Base-by-base conservation (phyloP, 2,888 invertebrate genomes). In the Ganaspis brasiliensis region DNA sequence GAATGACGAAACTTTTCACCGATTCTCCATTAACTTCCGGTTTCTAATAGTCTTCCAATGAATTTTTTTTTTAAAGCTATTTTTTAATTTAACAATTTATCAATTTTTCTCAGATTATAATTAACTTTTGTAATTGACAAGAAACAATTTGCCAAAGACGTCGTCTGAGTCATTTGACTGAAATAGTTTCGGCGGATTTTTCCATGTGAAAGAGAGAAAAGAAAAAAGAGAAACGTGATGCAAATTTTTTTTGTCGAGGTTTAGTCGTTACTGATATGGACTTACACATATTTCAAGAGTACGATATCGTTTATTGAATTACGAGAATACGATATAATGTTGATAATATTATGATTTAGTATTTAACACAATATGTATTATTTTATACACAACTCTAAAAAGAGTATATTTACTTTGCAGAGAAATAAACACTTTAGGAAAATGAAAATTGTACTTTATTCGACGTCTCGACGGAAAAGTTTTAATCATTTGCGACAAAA, bases 301-400 rank as follows among this genome's bases (percentile, higher is more conserved):
- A 75, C 70, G 72, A 67, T 75, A 74, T 73, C 40, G 45, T 72
- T 74, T 72, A 77, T 73, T 75, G 45, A 63, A 75, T 77, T 67
- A 70, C 49, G 72, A 56, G 74, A 61, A 56, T 45, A 59, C 26
- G 73, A 49, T 76, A 67, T 76, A 61, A 72, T 56, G 40, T 73
- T 67, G 72, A 76, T 77, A 67, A 49, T 78, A 71, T 52, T 79
- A 75, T 73, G 67, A 77, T 81, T 79, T 77, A 79, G 76, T 70
- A 73, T 73, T 80, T 78, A 78, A 81, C 81, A 78, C 75, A 85
- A 75, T 73, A 81, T 82, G 81, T 82, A 83, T 85, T 85, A 83
- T 87, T 86, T 85, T 85, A 84, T 83, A 84, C 83, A 85, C 79
- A 80, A 75, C 76, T 81, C 78, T 80, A 79, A 73, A 80, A 82